Base-by-base conservation (phyloP, 2,797 vertebrate genomes). In the Perodicticus potto region DNA sequence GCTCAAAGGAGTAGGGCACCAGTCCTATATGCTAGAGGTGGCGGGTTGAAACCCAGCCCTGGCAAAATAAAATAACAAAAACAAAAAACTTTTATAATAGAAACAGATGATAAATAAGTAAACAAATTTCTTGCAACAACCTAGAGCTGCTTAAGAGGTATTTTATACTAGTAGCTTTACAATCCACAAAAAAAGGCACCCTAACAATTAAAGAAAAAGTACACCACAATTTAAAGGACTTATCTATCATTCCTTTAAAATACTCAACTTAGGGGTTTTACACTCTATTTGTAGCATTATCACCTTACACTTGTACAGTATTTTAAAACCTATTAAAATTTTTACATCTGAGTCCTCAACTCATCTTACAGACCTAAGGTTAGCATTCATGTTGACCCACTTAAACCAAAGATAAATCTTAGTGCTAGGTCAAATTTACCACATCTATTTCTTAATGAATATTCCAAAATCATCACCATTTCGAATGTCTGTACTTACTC, bases 401-500 rank as follows among this genome's bases (percentile, higher is more conserved):
- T 83, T 43, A 81, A 85, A 85, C 45, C 63, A 89, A 93, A 34
- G 12, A 90, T 76, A 85, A 84, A 88, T 23, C 37, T 61, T 55
- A 74, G 37, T 89, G 43, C 34, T 70, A 25, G 16, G 11, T 89
- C 78, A 81, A 95, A 92, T 76, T 74, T 76, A 89, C 59, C 49
- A 7, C 63, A 69, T 53, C 45, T 74, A 40, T 76, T 73, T 76
- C 78, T 92, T 61, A 84, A 83, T n/a, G 49, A 94, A n/a, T 34
- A 80, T 16, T 82, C 17, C 23, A 95, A 88, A 94, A 94, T 86
- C 40, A 16, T 61, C 53, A 89, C 49, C 81, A 96, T 87, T 89
- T 40, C 67, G 3, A 95, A 89, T 59, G 59, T 1, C 55, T 74
- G 59, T 57, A n/a, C n/a, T n/a, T 74, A 93, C 74, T 10, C 19